phyloP scores from a whole-genome alignment of 2,888 invertebrate species.

The Andrena chrysosceles region DNA sequence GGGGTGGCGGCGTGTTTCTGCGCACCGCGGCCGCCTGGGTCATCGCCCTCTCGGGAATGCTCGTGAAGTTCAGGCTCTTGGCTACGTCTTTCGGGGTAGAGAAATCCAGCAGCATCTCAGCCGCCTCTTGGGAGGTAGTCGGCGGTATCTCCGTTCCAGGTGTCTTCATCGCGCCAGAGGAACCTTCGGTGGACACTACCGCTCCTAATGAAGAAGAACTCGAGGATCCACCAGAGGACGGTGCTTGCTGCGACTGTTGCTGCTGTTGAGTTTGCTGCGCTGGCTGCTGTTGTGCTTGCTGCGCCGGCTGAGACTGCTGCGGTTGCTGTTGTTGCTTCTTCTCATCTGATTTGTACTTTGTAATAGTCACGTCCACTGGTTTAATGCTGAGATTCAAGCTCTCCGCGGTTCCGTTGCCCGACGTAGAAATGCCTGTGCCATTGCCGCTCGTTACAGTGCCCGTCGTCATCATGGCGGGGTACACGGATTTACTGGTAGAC shows the following conservation, averaged over 20 bases:
- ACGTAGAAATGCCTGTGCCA: background rate
- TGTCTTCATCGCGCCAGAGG: constrained; percentile 47
- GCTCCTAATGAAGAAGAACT: constrained; percentile 43
- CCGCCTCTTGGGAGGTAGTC: constrained; percentile 86
- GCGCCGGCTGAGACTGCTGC: constrained; percentile 38
- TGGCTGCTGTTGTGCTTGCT: constrained; percentile 37
- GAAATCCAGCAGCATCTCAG: constrained; percentile 89
- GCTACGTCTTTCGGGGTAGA: constrained; percentile 87
- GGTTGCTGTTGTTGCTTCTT: constrained; percentile 69
- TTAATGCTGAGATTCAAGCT: constrained; percentile 85
- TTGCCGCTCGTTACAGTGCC: constrained; percentile 51
- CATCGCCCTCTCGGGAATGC: constrained; percentile 86
- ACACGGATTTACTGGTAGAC: constrained; percentile 60
- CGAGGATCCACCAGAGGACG: constrained; percentile 37
- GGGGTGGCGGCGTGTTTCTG: constrained; percentile 84
- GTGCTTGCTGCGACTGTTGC: constrained; percentile 36
- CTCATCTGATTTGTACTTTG: constrained; percentile 80
- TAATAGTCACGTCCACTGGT: constrained; percentile 83
- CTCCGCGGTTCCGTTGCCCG: constrained; percentile 73
- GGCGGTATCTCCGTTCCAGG: constrained; percentile 82
- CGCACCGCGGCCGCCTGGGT: constrained; percentile 85
- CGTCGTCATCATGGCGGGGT: constrained; percentile 60
- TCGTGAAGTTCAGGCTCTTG: constrained; percentile 82
- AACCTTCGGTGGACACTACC: constrained; percentile 34
- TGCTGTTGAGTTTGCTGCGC: constrained; percentile 45